phyloP scores from a whole-genome alignment of 1,140 invertebrate genomes.

The roundworm (Caenorhabditis elegans) region DNA sequence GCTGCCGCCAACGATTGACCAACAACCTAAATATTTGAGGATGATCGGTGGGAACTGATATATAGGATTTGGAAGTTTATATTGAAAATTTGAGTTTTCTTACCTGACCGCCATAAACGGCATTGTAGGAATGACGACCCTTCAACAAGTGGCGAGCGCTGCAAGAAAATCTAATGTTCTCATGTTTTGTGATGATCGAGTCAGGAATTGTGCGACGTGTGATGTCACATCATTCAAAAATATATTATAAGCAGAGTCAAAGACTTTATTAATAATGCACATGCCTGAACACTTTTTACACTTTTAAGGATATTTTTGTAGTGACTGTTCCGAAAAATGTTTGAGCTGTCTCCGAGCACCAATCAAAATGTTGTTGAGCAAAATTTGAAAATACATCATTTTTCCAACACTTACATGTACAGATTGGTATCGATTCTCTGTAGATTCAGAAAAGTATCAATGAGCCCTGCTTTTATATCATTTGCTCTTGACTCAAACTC shows the following conservation, averaged over 20 bases:
- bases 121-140: conserved; percentile 43
- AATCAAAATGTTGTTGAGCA: too few species aligned
- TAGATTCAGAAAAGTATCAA: conserved; percentile 42
- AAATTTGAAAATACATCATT: too few species aligned
- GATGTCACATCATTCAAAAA: too few species aligned
- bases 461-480: conserved; percentile 37
- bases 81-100: not conserved
- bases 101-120: conserved; percentile 48
- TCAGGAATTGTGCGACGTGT: too few species aligned
- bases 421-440: conserved; percentile 46
- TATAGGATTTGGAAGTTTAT: not conserved
- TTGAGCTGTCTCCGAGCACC: too few species aligned
- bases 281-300: too few species aligned
- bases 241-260: too few species aligned
- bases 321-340: too few species aligned
- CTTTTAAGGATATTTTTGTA: too few species aligned
- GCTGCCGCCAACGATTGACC: conserved; percentile 55
- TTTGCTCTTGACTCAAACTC: conserved; percentile 35
- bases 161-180: not conserved
- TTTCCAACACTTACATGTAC: conserved; percentile 46
- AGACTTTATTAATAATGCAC: too few species aligned
- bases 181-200: too few species aligned
- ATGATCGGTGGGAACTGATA: too few species aligned
- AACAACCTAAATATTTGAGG: conserved; percentile 41
- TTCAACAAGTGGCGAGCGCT: conserved; percentile 42